phyloP scores from a whole-genome alignment of 64 coral and sea anemone species.

The Astreopora myriophthalma region DNA sequence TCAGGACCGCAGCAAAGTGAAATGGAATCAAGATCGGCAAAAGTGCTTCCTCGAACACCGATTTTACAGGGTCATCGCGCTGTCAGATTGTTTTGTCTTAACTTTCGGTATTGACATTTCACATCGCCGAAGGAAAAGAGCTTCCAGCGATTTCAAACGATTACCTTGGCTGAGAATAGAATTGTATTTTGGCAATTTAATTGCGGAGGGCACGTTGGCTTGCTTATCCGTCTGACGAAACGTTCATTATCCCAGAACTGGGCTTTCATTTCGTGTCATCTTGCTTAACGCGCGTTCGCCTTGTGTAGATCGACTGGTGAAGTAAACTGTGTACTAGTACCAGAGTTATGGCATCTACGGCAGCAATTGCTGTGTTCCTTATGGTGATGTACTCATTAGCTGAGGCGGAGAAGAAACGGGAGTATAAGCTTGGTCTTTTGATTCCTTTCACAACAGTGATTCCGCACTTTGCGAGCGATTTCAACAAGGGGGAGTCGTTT shows the following conservation, averaged over 20 bases:
- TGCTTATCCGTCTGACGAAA: too few species aligned
- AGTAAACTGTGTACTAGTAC: neutral
- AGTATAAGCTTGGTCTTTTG: constrained; percentile 81
- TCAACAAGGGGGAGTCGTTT: constrained; percentile 66
- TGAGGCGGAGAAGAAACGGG: constrained; percentile 44
- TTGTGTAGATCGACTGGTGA: neutral
- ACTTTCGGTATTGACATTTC: neutral
- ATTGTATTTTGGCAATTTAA: neutral
- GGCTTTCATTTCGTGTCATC: neutral
- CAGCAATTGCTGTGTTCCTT: constrained; percentile 5
- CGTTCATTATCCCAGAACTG: neutral
- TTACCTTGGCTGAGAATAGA: neutral
- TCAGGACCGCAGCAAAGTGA: neutral
- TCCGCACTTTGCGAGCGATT: constrained; percentile 4
- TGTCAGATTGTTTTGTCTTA: neutral
- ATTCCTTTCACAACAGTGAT: constrained; percentile 75
- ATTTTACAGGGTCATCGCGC: neutral
- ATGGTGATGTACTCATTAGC: neutral
- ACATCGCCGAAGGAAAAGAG: neutral
- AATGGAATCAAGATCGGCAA: neutral
- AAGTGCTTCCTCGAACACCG: neutral
- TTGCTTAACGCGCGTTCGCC: too few species aligned
- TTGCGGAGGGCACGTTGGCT: neutral
- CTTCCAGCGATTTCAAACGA: neutral
- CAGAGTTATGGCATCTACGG: neutral